A percentile compares a stretch with the other conserved stretches of the same genome.
Evolutionary conservation across 2,797 vertebrate genomes (phyloP).

Genomic region (Cyprinella venusta): DNA sequence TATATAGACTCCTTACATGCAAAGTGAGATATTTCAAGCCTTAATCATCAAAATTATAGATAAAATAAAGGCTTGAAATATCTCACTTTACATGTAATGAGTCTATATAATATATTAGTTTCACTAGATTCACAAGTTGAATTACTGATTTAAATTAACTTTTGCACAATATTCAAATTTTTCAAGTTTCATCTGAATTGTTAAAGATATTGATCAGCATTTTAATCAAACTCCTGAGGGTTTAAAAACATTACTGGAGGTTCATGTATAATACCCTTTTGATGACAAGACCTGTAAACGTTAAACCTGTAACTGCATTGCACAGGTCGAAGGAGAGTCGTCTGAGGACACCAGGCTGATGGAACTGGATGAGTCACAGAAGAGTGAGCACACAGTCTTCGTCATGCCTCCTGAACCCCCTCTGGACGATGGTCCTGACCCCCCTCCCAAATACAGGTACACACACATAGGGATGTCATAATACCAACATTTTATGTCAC

Average conservation of each 20-base stretch:
- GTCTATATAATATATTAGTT: too few relatives aligned
- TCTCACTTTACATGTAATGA: too few relatives aligned
- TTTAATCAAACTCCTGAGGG: neutral
- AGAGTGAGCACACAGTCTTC: constrained; percentile 96
- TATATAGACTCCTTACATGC: too few relatives aligned
- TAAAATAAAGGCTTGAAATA: too few relatives aligned
- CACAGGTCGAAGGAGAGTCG: constrained; percentile 88
- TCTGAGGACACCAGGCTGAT: constrained; percentile 88
- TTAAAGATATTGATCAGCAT: neutral
- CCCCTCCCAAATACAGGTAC: constrained; percentile 83
- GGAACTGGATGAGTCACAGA: constrained; percentile 96
- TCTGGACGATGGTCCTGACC: constrained; percentile 77
- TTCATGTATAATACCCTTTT: neutral
- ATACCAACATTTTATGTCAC: neutral
- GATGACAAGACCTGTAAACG: neutral
- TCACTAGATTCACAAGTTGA: too few relatives aligned
- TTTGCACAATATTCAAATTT: too few relatives aligned
- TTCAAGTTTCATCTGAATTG: too few relatives aligned
- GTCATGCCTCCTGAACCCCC: constrained; percentile 92
- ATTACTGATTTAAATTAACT: too few relatives aligned
- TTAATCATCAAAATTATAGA: too few relatives aligned
- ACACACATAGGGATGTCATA: neutral
- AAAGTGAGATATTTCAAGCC: too few relatives aligned
- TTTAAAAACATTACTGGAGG: neutral
- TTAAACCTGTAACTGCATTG: constrained; percentile 43